Conservation (phyloP, 2,113 vertebrate genomes). For the Aegithalos caudatus region DNA sequence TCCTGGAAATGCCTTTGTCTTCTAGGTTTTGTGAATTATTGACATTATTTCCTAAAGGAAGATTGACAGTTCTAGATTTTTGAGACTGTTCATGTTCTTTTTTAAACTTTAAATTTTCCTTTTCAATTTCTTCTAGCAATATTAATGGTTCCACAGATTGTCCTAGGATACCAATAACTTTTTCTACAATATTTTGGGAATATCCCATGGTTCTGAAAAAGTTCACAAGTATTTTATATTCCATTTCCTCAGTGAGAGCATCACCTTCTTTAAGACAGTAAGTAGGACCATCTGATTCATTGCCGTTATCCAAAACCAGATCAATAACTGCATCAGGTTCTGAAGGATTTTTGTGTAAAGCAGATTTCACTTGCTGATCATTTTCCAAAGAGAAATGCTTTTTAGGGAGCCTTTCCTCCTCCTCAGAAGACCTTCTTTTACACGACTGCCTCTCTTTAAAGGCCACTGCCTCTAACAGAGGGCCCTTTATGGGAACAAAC, state of each 20-base stretch:
- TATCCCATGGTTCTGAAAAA: constrained; percentile 99
- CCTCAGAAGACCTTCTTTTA: constrained; percentile 90
- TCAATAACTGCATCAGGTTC: constrained; percentile 40
- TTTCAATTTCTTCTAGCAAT: constrained; percentile 89
- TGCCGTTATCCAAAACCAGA: constrained; percentile 29
- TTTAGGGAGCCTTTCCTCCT: constrained; percentile 89
- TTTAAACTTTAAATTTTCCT: constrained; percentile 75
- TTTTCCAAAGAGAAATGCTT: constrained; percentile 89
- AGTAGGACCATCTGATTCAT: constrained; percentile 21
- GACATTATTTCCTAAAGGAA: background rate
- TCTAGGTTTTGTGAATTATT: background rate
- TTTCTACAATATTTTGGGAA: constrained; percentile 88
- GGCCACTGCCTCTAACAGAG: background rate
- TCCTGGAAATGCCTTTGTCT: constrained; percentile 9
- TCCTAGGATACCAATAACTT: constrained; percentile 85
- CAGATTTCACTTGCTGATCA: constrained; percentile 25
- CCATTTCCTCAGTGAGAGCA: constrained; percentile 86
- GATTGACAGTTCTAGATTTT: background rate
- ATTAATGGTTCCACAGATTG: constrained; percentile 87
- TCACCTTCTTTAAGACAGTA: constrained; percentile 67
- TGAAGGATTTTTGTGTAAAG: background rate
- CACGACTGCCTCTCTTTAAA: constrained; percentile 82
- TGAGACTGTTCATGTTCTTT: constrained; percentile 36
- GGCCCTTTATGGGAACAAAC: constrained; percentile 62
- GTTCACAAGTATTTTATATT: constrained; percentile 93